Evolutionary conservation across 2,113 vertebrate genomes (phyloP).

Genomic region (Laticauda colubrina): DNA sequence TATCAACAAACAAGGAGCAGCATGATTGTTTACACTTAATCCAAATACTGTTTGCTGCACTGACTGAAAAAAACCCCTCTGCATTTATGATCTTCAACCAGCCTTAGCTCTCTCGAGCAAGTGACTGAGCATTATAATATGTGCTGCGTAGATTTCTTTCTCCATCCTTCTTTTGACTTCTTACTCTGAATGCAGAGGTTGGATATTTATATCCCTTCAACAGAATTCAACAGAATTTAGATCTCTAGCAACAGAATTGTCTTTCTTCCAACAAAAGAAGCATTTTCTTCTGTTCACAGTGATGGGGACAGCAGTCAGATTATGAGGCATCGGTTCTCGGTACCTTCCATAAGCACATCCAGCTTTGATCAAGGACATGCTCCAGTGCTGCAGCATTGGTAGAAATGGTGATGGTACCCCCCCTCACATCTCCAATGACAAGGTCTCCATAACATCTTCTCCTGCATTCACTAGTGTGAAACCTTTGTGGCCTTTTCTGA

Average conservation of each 20-base stretch:
- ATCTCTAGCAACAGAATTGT: constrained; percentile 20
- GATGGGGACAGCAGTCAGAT: constrained; percentile 2
- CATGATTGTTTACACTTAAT: neutral
- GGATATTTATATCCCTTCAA: neutral
- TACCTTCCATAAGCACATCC: neutral
- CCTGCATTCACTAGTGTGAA: neutral
- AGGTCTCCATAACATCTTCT: neutral
- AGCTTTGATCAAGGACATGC: neutral
- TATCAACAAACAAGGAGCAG: neutral
- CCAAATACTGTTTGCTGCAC: neutral
- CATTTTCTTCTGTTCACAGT: neutral
- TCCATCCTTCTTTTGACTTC: neutral
- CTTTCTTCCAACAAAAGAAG: neutral
- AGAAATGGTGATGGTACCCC: neutral
- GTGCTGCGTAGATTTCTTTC: neutral
- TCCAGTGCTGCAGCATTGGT: constrained; percentile 8
- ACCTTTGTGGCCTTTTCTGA: neutral
- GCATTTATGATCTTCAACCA: constrained; percentile 1
- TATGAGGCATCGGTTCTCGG: neutral
- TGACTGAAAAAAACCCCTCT: neutral
- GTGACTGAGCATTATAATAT: neutral
- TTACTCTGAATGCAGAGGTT: neutral
- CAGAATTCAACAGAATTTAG: neutral
- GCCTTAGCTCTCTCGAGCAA: neutral
- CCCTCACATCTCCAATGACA: neutral